A percentile compares a stretch with the other conserved stretches of the same genome.
Evolutionary conservation across 2,797 vertebrate genomes (phyloP).

Genomic region (Takifugu rubripes): DNA sequence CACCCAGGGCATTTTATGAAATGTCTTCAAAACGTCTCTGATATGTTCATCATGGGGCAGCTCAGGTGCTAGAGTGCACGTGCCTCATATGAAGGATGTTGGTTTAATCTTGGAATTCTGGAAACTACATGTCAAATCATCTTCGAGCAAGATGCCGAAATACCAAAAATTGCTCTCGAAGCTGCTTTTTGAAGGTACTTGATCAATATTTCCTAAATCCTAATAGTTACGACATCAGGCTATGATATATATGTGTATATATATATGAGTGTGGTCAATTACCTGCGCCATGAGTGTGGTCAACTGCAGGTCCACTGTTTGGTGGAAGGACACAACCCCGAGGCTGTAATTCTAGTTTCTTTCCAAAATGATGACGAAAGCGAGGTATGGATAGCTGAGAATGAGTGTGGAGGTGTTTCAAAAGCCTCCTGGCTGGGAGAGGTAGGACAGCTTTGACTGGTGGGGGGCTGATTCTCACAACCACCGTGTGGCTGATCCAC

Average conservation of each 20-base stretch:
- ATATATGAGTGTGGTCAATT: neutral
- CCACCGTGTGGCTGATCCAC: conserved; percentile 67
- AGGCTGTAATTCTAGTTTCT: neutral
- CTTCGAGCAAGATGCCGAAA: neutral
- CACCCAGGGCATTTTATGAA: neutral
- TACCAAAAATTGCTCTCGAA: too few relatives aligned
- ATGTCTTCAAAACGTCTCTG: neutral
- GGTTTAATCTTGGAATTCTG: too few relatives aligned
- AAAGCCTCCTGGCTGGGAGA: conserved; percentile 66
- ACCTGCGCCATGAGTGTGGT: neutral
- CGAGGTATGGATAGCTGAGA: conserved; percentile 46
- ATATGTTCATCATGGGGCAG: too few relatives aligned
- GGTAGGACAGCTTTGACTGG: conserved; percentile 54
- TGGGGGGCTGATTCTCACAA: conserved; percentile 57
- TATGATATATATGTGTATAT: neutral
- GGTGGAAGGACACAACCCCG: neutral
- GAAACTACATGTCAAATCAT: too few relatives aligned
- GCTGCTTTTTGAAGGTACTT: too few relatives aligned
- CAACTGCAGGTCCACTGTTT: neutral
- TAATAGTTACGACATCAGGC: too few relatives aligned
- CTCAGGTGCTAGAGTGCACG: too few relatives aligned
- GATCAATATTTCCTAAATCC: too few relatives aligned
- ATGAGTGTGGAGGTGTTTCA: conserved; percentile 63
- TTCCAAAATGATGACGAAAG: conserved; percentile 48
- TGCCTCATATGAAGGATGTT: too few relatives aligned